Percentiles rank a stretch among this genome's conserved stretches.
Evolutionary conservation across 2,113 vertebrate genomes (phyloP).

Genomic region (Calypte anna): DNA sequence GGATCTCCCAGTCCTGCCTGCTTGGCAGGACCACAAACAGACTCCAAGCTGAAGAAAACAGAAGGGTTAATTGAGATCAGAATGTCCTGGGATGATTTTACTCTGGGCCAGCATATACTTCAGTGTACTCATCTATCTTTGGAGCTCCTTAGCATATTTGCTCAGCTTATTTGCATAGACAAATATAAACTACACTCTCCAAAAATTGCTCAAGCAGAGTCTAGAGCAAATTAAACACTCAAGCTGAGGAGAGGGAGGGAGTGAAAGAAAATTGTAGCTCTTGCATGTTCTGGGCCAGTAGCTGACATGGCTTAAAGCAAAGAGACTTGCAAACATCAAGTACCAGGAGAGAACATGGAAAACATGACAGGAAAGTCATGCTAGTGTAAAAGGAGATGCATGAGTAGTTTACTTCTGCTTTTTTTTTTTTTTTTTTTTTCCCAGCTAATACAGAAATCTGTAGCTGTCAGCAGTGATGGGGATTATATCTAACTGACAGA

Average conservation of each 20-base stretch:
- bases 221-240: slow-evolving; percentile 62
- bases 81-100: not conserved
- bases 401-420: not conserved
- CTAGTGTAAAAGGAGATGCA: not conserved
- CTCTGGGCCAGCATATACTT: slow-evolving; percentile 8
- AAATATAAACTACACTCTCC: slow-evolving; percentile 56
- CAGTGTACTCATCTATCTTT: slow-evolving; percentile 49
- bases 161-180: slow-evolving; percentile 61
- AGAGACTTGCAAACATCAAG: not conserved
- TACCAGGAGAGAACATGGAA: not conserved
- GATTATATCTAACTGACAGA: not conserved
- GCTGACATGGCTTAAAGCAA: not conserved
- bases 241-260: not conserved
- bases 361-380: slow-evolving; percentile 15
- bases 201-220: slow-evolving; percentile 61
- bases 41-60: not conserved
- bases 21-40: not conserved
- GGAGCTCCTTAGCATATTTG: slow-evolving; percentile 56
- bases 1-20: not conserved
- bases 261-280: not conserved
- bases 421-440: not conserved
- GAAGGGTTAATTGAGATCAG: slow-evolving; percentile 1
- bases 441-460: not conserved
- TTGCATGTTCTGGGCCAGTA: not conserved
- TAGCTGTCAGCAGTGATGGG: not conserved